Base-by-base conservation (phyloP, 2,113 vertebrate genomes). In the Nibea coibor region DNA sequence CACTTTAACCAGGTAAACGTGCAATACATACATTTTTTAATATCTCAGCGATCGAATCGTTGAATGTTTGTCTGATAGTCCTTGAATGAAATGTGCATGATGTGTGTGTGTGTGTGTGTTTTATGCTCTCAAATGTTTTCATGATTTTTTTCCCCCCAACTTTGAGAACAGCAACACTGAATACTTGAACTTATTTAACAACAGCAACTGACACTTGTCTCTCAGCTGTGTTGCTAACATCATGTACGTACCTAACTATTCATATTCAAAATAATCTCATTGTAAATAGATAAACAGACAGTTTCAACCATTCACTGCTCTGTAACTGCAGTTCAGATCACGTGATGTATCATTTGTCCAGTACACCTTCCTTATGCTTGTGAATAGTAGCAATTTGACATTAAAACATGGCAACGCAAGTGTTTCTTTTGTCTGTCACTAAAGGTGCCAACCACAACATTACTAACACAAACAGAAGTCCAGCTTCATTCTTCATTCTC, bases 261-360 rank as follows among this genome's bases (percentile, higher is more conserved):
- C 10, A 59, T 39, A 53, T 43, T 56, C 59, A 6, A 61, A 80
- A 73, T 42, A 3, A 57, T 67, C 5, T 69, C 15, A 24, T 70
- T 90, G 91, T 88, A 91, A 87, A 90, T 90, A 90, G 16, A 24
- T 42, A 45, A 73, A 63, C 3, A 48, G 43, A 62, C 22, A 5
- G 10, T 77, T 80, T 80, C 22, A 67, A 22, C 14, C 2, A 68
- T 66, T 53, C 47, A 51, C n/a, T 59, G 31, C 50, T 57, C 22
- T 71, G 56, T 50, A 59, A 19, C 20, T 69, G 47, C 62, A 67
- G 66, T 72, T 66, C n/a, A 78, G 78, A 22, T 69, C 39, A n/a
- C 24, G 63, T 57, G 20, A 31, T 83, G 85, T 82, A 62, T 47
- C 10, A 80, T 68, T 75, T 84, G 48, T 73, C 48, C 53, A 10